Conservation (phyloP, 2,888 invertebrate species). For the Leptodirus hochenwartii region DNA sequence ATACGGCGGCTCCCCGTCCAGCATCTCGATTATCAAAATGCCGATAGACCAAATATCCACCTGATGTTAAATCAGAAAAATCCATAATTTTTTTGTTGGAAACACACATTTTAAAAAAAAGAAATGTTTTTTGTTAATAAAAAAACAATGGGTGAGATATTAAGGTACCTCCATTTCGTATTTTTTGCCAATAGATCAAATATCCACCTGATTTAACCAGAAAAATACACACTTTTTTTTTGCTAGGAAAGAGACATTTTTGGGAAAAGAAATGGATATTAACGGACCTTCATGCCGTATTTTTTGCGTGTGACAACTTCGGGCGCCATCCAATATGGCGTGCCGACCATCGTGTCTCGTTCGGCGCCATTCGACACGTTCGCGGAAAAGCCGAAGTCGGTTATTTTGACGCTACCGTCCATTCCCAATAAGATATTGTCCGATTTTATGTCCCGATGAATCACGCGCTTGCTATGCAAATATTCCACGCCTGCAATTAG, state of each 20-base stretch:
- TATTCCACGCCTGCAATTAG: conserved; percentile 56
- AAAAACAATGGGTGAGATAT: too few species aligned
- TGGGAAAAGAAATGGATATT: too few species aligned
- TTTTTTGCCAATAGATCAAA: too few species aligned
- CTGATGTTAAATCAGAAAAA: too few species aligned
- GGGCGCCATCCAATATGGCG: conserved; percentile 97
- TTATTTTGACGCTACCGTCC: conserved; percentile 82
- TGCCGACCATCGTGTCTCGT: conserved; percentile 95
- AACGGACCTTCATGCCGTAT: conserved; percentile 68
- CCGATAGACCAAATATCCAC: conserved; percentile 91
- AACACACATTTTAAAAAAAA: too few species aligned
- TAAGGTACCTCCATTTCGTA: too few species aligned
- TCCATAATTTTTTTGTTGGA: too few species aligned
- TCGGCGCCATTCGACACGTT: conserved; percentile 90
- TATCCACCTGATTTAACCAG: too few species aligned
- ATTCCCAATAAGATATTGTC: conserved; percentile 89
- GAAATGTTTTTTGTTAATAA: too few species aligned
- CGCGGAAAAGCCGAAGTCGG: conserved; percentile 97
- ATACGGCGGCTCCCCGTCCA: conserved; percentile 95
- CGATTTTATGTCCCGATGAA: conserved; percentile 94
- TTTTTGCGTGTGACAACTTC: conserved; percentile 84
- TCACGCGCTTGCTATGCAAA: conserved; percentile 74
- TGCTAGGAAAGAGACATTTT: too few species aligned
- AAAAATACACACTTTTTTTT: too few species aligned
- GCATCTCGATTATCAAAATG: conserved; percentile 97